Percentiles rank a stretch among this genome's conserved stretches.
phyloP scores from a whole-genome alignment of 2,888 invertebrate species.

The Diploptera punctata region DNA sequence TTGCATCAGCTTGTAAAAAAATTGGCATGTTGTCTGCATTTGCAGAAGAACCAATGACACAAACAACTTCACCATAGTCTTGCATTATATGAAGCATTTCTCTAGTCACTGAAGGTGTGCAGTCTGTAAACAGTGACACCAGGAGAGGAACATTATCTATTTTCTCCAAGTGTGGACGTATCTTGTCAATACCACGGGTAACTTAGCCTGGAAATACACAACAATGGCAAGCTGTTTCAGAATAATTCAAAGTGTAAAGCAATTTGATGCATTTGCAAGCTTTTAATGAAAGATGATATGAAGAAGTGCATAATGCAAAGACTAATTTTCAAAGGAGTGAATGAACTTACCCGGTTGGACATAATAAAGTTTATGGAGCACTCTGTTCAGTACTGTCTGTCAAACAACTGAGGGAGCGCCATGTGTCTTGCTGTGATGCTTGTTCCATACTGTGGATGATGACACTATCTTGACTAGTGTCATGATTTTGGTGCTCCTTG shows the following conservation, averaged over 20 bases:
- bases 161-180: conserved; percentile 91
- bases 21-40: conserved; percentile 90
- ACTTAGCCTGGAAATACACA: conserved; percentile 77
- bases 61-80: conserved; percentile 77
- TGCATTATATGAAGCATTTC: conserved; percentile 95
- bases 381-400: conserved; percentile 92
- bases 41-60: conserved; percentile 91
- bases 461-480: conserved; percentile 57
- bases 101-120: conserved; percentile 87
- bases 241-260: too few relatives aligned
- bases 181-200: conserved; percentile 97
- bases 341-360: conserved; percentile 87
- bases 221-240: too few relatives aligned
- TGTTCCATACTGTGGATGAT: conserved; percentile 53
- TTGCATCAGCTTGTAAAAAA: conserved; percentile 93
- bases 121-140: conserved; percentile 97
- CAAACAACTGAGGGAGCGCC: conserved; percentile 83
- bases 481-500: conserved; percentile 7
- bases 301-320: neutral
- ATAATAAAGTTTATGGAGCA: conserved; percentile 92
- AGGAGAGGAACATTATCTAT: conserved; percentile 98
- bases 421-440: conserved; percentile 68
- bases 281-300: too few relatives aligned
- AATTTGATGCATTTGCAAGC: too few relatives aligned
- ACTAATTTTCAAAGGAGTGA: too few relatives aligned